These are phyloP conservation scores for Tragelaphus imberbis DNA, from an alignment of 2,113 vertebrate species.

Conservation along the genomic window DNA sequence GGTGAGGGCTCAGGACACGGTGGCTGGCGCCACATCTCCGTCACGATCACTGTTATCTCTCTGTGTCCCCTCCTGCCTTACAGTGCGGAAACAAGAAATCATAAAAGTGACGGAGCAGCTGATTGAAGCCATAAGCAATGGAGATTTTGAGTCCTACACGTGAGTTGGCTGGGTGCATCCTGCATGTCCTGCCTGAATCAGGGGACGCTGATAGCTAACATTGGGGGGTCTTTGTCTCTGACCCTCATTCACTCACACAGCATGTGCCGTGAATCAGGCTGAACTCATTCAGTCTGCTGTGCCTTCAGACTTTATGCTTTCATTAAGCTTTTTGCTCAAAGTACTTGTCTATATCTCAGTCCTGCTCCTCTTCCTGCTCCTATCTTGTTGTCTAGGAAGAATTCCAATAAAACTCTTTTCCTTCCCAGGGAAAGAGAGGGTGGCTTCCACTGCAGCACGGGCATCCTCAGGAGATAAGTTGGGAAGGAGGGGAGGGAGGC, in stretches of 20 bases:
- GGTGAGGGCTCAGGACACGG: background rate
- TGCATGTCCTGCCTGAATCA: slow-evolving; percentile 47
- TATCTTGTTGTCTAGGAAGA: background rate
- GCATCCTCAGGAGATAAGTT: background rate
- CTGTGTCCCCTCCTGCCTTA: slow-evolving; percentile 67
- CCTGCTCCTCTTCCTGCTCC: background rate
- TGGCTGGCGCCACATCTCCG: background rate
- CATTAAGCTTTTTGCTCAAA: background rate
- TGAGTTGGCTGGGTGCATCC: slow-evolving; percentile 77
- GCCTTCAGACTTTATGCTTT: background rate
- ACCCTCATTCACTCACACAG: background rate
- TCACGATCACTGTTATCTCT: background rate
- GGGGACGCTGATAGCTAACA: background rate
- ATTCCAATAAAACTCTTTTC: background rate
- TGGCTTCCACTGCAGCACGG: too few relatives aligned
- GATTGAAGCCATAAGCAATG: slow-evolving; percentile 95
- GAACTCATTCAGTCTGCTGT: background rate
- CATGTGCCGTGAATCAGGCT: slow-evolving; percentile 7
- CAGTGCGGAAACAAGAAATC: slow-evolving; percentile 94
- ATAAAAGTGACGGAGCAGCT: slow-evolving; percentile 96
- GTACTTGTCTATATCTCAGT: background rate
- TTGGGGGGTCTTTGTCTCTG: background rate
- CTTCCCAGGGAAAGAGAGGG: background rate
- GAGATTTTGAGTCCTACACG: slow-evolving; percentile 95
- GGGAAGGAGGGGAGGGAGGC: background rate